Evolutionary conservation across 2,797 vertebrate species (phyloP), one percentile per base, ranked within the genome.

Genomic region (Gobionotothen gibberifrons): DNA sequence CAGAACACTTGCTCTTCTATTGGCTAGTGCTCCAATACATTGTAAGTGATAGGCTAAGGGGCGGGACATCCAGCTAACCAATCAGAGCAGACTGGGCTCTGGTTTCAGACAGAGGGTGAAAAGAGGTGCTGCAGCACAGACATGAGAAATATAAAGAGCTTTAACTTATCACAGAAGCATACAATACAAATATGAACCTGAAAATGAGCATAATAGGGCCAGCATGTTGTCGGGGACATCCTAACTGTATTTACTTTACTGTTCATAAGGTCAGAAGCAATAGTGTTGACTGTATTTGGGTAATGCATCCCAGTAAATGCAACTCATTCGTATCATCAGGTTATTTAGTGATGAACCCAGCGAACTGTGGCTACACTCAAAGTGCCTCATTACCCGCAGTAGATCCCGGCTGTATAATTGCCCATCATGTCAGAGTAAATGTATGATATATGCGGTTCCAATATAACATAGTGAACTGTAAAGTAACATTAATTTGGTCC

Each of bases 291-390:
- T 74, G 19, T 39, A 15, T 26, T 39, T 66, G 15, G n/a, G 42
- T 58, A 2, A 16, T 58, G 69, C 69, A 16, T 53, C 15, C 2
- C 22, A 49, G 75, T 82, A 84, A 87, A 80, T 63, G 56, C 32
- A 19, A 19, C 44, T 13, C 55, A 9, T 64, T 68, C 73, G 72
- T 71, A 76, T 81, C 74, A 85, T 85, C 63, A 64, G 58, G 68
- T 78, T 78, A 81, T 89, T 84, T 80, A 87, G 87, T 79, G 79
- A 87, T 86, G 75, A 91, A 86, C 68, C 70, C 77, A 49, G 69
- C 6, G 26, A 72, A 85, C 85, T 89, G 82, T 84, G 59, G 70
- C 77, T 76, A 29, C 74, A 51, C 67, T 78, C 63, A 56, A 16
- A 73, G 73, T 40, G 67, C 81, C 72, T 90, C 86, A 91, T 92